A percentile compares a stretch with the other conserved stretches of the same genome.
phyloP scores from a whole-genome alignment of 2,113 vertebrate species.

The Prolemur simus region DNA sequence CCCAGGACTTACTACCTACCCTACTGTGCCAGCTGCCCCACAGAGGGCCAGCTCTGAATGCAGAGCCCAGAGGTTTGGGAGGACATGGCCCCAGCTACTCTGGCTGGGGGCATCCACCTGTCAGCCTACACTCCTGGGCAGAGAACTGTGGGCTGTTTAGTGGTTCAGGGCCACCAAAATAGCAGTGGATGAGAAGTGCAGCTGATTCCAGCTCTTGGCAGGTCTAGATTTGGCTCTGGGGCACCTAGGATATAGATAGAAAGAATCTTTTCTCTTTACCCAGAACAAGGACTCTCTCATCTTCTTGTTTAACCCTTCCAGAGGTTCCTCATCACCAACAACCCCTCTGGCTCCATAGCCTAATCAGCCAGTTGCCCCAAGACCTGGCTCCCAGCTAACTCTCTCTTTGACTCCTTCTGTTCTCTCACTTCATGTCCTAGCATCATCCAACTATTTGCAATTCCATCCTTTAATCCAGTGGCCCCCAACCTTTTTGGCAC shows the following conservation, averaged over 20 bases:
- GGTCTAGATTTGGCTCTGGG: not conserved
- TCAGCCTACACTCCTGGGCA: fast-evolving
- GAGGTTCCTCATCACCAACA: not conserved
- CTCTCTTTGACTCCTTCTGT: too few relatives aligned
- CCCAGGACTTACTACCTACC: too few relatives aligned
- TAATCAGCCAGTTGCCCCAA: not conserved
- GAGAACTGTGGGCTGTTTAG: not conserved
- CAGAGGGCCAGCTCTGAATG: fast-evolving
- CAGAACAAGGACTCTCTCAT: not conserved
- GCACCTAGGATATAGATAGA: too few relatives aligned
- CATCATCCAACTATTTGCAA: too few relatives aligned
- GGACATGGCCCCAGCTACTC: not conserved
- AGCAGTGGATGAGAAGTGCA: fast-evolving
- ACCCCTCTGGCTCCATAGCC: fast-evolving
- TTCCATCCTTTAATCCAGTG: not conserved
- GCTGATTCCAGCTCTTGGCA: not conserved
- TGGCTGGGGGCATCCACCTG: not conserved
- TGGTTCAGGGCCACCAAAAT: fast-evolving
- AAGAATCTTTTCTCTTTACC: not conserved
- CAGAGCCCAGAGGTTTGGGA: not conserved
- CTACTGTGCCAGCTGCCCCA: fast-evolving
- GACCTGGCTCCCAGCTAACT: not conserved
- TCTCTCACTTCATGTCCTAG: not conserved
- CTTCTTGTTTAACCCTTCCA: not conserved
- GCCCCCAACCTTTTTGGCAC: too few relatives aligned